Base-by-base conservation (phyloP, 2,888 invertebrate species). In the Calliphora vomitoria region DNA sequence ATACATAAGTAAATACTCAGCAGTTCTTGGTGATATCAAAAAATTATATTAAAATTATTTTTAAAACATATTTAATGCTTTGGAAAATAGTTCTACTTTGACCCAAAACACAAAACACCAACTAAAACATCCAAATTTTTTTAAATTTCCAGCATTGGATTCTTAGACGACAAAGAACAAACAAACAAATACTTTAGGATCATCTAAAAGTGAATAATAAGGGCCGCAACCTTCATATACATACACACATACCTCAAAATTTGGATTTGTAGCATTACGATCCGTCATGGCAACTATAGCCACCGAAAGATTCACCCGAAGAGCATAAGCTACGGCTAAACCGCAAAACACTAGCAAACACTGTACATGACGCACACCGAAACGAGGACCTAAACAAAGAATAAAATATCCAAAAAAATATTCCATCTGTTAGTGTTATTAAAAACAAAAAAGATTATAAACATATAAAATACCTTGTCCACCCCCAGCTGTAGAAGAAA, bases 281-380 rank as follows among this genome's bases (percentile, higher is more conserved):
- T 96, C 95, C 0, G 96, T 96, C 96, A 97, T 97, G 15, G 96
- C 96, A 2, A 97, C 95, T 76, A 97, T 95, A 0, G 96, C 96
- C 15, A 97, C 96, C 0, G 96, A 96, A 90, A 97, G 94, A 90
- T 96, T 96, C 66, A 96, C 95, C 20, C 97, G 94, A 88, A 96
- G 94, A 0, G 95, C 95, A 90, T 96, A 96, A 44, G 96, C 95
- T 8, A 96, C 95, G 0, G 95, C 93, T 91, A 96, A 94, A 0
- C 95, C 95, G 11, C 95, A 90, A 90, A 96, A 96, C 87, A 96
- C 94, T 85, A 96, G 91, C 15, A 95, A 90, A 31, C 95, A 94
- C 91, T 96, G 96, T 11, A 95, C 90, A 91, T 97, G 96, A 41
- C 96, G 94, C 71, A 95, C 94, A 31, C 96, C 96, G 64, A 95